Evolutionary conservation across 2,797 vertebrate species (phyloP).

Genomic region (Arctocebus calabarensis): DNA sequence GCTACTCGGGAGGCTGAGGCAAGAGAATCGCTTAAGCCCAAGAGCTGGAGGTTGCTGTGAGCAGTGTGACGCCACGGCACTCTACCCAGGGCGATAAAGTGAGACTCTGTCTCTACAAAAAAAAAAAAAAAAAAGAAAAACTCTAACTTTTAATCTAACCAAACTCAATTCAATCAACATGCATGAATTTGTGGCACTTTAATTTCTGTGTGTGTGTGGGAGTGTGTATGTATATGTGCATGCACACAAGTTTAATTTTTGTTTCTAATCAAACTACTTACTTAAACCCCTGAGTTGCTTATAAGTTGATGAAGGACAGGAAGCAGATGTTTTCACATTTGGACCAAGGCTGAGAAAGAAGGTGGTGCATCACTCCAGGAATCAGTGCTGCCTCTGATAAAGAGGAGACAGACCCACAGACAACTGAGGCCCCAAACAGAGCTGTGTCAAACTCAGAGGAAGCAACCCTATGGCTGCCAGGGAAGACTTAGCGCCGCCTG

Average conservation of each 20-base stretch:
- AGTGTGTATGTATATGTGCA: rapidly evolving
- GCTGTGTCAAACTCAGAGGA: not conserved
- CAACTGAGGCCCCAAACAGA: not conserved
- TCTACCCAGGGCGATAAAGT: no score
- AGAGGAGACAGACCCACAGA: not conserved
- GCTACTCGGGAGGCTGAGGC: no score
- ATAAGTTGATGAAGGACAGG: slow-evolving; percentile 45
- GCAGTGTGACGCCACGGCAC: no score
- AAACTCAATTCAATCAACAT: not conserved
- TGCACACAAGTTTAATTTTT: not conserved
- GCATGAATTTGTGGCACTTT: not conserved
- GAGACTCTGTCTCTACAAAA: no score
- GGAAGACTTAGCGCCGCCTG: not conserved
- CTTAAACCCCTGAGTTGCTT: not conserved
- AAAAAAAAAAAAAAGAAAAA: no score
- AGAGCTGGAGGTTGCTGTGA: no score
- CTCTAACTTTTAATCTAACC: slow-evolving; percentile 1
- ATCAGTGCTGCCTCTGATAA: not conserved
- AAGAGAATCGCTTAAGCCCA: no score
- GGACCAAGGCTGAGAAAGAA: not conserved
- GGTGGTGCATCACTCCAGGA: not conserved
- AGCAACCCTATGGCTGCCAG: not conserved
- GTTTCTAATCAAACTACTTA: slow-evolving; percentile 39
- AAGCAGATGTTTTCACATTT: not conserved
- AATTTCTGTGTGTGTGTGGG: not conserved